These are phyloP conservation scores for Chrosomus eos DNA, from an alignment of 2,797 vertebrate genomes.

Conservation along the genomic window DNA sequence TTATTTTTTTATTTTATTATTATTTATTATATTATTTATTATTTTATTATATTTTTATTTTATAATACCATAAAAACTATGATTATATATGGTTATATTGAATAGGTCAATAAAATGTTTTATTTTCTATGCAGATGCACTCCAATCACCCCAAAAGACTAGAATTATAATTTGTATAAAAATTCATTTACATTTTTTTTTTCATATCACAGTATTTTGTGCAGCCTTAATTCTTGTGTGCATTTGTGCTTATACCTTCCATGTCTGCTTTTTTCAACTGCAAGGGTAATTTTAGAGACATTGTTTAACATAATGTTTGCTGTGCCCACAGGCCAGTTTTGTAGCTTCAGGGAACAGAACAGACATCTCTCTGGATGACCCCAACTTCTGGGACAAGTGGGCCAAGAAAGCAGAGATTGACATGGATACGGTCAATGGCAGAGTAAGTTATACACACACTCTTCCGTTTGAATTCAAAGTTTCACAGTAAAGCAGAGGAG, in stretches of 20 bases:
- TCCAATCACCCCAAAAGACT: neutral
- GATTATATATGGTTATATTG: neutral
- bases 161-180: neutral
- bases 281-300: neutral
- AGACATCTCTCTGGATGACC: conserved; percentile 97
- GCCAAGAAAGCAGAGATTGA: conserved; percentile 98
- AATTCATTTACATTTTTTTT: neutral
- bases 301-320: neutral
- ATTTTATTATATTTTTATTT: neutral
- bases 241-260: neutral
- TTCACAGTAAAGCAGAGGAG: neutral
- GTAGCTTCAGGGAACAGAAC: conserved; percentile 98
- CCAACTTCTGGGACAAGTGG: conserved; percentile 99
- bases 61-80: neutral
- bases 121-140: no score
- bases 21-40: no score
- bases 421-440: conserved; percentile 90
- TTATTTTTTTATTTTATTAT: neutral
- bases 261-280: neutral
- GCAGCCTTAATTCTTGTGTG: neutral
- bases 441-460: conserved; percentile 82
- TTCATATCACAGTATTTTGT: neutral
- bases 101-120: no score
- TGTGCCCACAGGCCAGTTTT: conserved; percentile 91
- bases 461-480: neutral